phyloP scores from a whole-genome alignment of 2,797 vertebrate species.

The Channallabes apus region DNA sequence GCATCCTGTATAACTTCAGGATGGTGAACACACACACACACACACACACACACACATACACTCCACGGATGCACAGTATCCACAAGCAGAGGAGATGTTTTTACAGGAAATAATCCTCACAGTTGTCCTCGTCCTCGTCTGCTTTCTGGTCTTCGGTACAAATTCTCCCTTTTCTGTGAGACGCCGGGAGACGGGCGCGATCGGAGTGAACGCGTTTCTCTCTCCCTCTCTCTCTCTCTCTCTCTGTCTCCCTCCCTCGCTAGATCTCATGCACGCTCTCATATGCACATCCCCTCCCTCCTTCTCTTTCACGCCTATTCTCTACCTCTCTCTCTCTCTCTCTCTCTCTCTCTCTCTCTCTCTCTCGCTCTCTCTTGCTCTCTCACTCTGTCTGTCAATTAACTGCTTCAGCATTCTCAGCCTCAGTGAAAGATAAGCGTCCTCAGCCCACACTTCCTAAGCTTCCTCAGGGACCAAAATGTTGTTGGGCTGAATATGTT shows the following conservation, averaged over 20 bases:
- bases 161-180: slow-evolving; percentile 47
- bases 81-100: slow-evolving; percentile 5
- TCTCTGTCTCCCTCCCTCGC: slow-evolving; percentile 17
- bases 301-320: background rate
- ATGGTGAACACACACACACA: slow-evolving; percentile 21
- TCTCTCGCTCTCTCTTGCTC: background rate
- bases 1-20: slow-evolving; percentile 69
- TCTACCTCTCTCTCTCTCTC: slow-evolving; percentile 14
- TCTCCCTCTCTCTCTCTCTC: slow-evolving; percentile 22
- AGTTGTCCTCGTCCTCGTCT: slow-evolving; percentile 5
- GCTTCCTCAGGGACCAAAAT: slow-evolving; percentile 54
- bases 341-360: background rate
- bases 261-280: slow-evolving; percentile 50
- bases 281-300: slow-evolving; percentile 31
- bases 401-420: slow-evolving; percentile 27
- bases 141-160: background rate
- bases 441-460: slow-evolving; percentile 55
- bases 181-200: slow-evolving; percentile 71
- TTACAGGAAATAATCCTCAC: slow-evolving; percentile 33
- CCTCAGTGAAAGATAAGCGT: slow-evolving; percentile 3
- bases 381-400: slow-evolving; percentile 7
- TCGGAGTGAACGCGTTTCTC: slow-evolving; percentile 64
- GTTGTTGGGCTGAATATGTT: background rate
- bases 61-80: slow-evolving; percentile 28
- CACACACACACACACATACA: slow-evolving; percentile 6